phyloP scores from a whole-genome alignment of 1,140 invertebrate species.

The Apolygus lucorum region DNA sequence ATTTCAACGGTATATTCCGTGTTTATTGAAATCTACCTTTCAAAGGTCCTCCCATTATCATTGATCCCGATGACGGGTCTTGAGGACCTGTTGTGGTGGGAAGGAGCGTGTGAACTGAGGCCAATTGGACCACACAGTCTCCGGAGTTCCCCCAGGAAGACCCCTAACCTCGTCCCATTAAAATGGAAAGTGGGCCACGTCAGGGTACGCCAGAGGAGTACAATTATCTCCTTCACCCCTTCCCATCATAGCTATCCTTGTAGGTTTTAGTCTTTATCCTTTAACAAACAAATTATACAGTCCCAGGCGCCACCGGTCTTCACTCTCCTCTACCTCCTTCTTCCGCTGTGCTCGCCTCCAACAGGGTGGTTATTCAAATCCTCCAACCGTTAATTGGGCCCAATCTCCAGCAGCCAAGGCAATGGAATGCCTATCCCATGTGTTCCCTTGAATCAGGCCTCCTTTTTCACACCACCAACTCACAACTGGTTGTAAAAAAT shows the following conservation, averaged over 20 bases:
- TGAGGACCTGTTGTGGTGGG: no score
- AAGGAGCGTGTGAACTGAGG: background rate
- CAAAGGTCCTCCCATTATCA: no score
- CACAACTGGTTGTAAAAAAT: background rate
- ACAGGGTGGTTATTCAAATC: conserved; percentile 13
- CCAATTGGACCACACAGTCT: background rate
- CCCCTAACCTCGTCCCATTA: background rate
- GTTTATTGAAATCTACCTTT: no score
- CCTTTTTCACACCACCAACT: conserved; percentile 1
- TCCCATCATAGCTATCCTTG: conserved; percentile 6
- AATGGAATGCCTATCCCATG: conserved; percentile 4
- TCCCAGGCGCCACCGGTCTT: conserved; percentile 12
- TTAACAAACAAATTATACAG: conserved; percentile 17
- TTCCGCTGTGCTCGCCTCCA: background rate
- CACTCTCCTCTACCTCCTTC: background rate
- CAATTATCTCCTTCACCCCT: conserved; percentile 3
- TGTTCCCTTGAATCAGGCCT: background rate
- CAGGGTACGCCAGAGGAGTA: background rate
- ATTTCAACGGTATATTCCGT: no score
- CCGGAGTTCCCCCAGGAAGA: background rate
- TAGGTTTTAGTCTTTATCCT: conserved; percentile 15
- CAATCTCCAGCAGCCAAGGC: background rate
- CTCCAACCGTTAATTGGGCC: background rate
- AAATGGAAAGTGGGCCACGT: conserved; percentile 6
- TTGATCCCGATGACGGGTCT: no score